These are phyloP conservation scores for Platysternon megacephalum DNA, from an alignment of 2,113 vertebrate genomes.

Conservation along the genomic window DNA sequence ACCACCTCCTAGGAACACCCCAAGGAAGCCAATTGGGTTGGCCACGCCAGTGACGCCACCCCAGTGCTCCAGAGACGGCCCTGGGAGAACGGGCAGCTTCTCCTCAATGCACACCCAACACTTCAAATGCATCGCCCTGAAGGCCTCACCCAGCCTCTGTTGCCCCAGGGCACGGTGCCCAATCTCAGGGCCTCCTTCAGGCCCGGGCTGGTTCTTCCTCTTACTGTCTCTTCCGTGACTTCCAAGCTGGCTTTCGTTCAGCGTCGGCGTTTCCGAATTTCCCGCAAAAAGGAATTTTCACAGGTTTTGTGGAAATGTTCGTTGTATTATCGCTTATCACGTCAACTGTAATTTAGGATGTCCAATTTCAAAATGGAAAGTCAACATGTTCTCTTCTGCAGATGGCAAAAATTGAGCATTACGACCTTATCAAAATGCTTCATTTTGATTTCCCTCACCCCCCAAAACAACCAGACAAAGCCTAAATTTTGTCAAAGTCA, in stretches of 20 bases:
- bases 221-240: neutral
- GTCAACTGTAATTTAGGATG: too few species aligned
- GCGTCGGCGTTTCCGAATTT: neutral
- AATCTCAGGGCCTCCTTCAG: neutral
- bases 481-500: too few species aligned
- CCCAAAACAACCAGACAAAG: neutral
- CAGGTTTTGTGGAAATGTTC: neutral
- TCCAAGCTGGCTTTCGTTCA: neutral
- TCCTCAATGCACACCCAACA: neutral
- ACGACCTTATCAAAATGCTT: neutral
- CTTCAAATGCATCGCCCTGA: too few species aligned
- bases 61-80: too few species aligned
- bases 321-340: too few species aligned
- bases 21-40: neutral
- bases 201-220: neutral
- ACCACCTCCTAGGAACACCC: neutral
- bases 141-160: too few species aligned
- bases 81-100: too few species aligned
- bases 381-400: neutral
- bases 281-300: neutral
- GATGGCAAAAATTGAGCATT: neutral
- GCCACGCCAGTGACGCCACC: neutral
- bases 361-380: neutral
- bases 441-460: neutral
- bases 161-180: neutral